Evolutionary conservation across 2,797 vertebrate genomes (phyloP).

Genomic region (Florisuga fusca): DNA sequence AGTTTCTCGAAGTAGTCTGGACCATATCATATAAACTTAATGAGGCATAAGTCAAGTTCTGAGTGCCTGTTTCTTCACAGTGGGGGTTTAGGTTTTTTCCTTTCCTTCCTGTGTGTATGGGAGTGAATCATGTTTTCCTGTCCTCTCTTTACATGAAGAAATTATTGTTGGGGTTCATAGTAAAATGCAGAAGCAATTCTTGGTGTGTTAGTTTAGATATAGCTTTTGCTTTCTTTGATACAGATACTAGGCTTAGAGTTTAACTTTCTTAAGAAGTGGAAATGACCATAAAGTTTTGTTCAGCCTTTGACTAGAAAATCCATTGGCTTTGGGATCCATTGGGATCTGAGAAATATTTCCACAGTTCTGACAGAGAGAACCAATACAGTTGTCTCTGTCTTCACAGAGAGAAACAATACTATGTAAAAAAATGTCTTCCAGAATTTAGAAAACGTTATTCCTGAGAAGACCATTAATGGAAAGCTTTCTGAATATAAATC

Average conservation of each 20-base stretch:
- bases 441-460: neutral
- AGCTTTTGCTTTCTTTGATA: neutral
- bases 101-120: neutral
- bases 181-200: neutral
- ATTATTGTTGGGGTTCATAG: neutral
- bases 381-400: no score
- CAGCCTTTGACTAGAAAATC: neutral
- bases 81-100: neutral
- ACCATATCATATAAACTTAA: neutral
- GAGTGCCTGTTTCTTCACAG: neutral
- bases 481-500: neutral
- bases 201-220: neutral
- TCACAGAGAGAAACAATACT: no score
- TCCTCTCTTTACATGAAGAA: neutral
- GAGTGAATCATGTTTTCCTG: neutral
- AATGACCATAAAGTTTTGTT: neutral
- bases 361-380: neutral
- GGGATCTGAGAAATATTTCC: neutral
- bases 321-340: neutral
- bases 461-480: neutral
- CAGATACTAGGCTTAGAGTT: neutral
- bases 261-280: neutral
- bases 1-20: neutral
- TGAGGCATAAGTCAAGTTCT: neutral
- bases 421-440: neutral